Evolutionary conservation across 1,140 invertebrate genomes (phyloP), one percentile per base, ranked within the genome.

Genomic region (Lepidostoma basale): DNA sequence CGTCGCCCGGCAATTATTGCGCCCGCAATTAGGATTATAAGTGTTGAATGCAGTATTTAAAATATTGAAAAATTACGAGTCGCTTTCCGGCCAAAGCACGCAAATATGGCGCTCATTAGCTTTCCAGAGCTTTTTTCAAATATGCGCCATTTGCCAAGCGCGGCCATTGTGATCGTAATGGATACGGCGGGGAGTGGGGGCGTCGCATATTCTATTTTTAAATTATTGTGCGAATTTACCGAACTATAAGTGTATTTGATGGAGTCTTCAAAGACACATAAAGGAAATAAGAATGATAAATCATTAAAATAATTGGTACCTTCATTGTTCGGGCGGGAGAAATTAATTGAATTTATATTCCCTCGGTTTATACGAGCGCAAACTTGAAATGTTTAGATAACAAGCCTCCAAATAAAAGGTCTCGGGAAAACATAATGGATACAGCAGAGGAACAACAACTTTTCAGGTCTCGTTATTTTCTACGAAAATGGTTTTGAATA

Each of bases 1-100:
- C 8, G 42, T 20, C 59, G 22, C 40, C 65, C 54, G 52, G 65
- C 65, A 67, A 67, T 67, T 54, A 54, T 54, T 42, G 52, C 42
- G 56, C 56, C 12, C 45, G 67, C 42, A 68, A 68, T 68, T 68
- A 62, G 67, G 67, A 68, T 68, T 68, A 68, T 47, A 66, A 68
- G 45, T 54, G 67, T 30, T 52, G 39, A 40, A 5, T 10, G 62
- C 16, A 49, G 60, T 63, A 69, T 69, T 69, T 69, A 69, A 58
- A 69, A 69, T 68, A 69, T 64, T 58, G 67, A 69, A 69, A 69
- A 69, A 58, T 69, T 63, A 63, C 49, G 22, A 22, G 8, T 28
- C 23, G 14, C 40, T 9, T 20, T 14, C 26, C 30, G 16, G 25
- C 26, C 63, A 69, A 52, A 33, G 49, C 30, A n/a, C 33, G 36